Conservation (phyloP, 2,888 invertebrate genomes). For the Caenorhabditis drosophilae region DNA sequence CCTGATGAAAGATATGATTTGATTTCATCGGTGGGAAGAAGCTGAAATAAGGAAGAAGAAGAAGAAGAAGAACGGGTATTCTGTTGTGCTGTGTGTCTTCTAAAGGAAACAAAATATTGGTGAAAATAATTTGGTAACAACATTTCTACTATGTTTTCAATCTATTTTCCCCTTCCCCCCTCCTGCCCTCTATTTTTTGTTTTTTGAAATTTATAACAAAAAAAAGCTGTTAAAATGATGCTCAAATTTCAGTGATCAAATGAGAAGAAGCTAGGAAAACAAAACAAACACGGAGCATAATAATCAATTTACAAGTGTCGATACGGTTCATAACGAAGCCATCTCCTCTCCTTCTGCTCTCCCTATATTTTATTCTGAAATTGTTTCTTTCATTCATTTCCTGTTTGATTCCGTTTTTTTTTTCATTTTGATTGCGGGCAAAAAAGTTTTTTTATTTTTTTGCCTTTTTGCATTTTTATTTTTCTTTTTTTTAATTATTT, state of each 20-base stretch:
- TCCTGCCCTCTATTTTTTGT: not conserved
- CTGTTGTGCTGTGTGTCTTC: too few species aligned
- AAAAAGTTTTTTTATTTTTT: slow-evolving; percentile 10
- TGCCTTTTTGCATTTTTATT: slow-evolving; percentile 19
- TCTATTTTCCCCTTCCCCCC: not conserved
- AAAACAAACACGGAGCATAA: too few species aligned
- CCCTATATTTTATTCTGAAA: slow-evolving; percentile 23
- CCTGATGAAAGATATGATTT: too few species aligned
- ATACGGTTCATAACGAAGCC: slow-evolving; percentile 34
- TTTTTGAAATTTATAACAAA: not conserved
- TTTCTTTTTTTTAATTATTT: slow-evolving; percentile 3
- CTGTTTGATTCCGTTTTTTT: not conserved
- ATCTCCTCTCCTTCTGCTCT: slow-evolving; percentile 17
- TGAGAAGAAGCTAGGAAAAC: too few species aligned
- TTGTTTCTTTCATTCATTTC: not conserved
- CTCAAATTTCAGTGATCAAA: too few species aligned
- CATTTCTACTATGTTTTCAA: not conserved
- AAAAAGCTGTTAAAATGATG: too few species aligned
- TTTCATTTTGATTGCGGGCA: slow-evolving; percentile 15
- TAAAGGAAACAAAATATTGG: too few species aligned
- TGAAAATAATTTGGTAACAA: too few species aligned
- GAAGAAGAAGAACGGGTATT: too few species aligned
- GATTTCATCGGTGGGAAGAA: too few species aligned
- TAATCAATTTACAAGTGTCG: slow-evolving; percentile 42
- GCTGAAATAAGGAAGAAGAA: too few species aligned